Conservation (phyloP, 2,113 vertebrate genomes). For the Cynoglossus semilaevis region DNA sequence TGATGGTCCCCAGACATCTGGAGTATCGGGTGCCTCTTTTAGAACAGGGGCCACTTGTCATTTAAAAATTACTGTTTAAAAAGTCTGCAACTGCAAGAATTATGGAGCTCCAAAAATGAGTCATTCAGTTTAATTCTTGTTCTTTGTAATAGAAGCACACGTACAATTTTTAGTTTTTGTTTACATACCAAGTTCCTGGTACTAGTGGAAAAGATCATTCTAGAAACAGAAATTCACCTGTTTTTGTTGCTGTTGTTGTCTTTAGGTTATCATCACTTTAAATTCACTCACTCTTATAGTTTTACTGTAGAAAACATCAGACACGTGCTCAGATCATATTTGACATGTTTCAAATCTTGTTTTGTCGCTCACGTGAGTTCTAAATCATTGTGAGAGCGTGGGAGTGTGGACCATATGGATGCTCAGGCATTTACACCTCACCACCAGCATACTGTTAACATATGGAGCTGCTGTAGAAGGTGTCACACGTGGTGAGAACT, state of each 20-base stretch:
- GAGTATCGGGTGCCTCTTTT: too few species aligned
- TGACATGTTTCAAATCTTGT: constrained; percentile 10
- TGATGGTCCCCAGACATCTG: too few species aligned
- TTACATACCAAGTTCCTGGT: too few species aligned
- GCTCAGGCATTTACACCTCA: constrained; percentile 47
- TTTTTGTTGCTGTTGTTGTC: too few species aligned
- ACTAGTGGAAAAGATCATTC: too few species aligned
- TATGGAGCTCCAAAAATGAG: too few species aligned
- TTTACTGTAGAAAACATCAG: constrained; percentile 7
- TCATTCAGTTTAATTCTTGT: too few species aligned
- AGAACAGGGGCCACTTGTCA: neutral
- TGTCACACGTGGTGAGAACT: constrained; percentile 34
- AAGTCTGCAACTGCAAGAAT: too few species aligned
- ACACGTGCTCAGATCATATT: constrained; percentile 7
- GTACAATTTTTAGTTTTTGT: too few species aligned
- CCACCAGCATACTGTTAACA: constrained; percentile 41
- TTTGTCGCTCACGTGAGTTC: constrained; percentile 25
- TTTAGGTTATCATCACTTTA: constrained; percentile 13
- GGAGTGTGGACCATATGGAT: constrained; percentile 22
- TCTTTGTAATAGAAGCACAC: too few species aligned
- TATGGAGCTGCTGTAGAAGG: constrained; percentile 37
- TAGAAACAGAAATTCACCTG: too few species aligned
- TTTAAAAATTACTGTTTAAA: constrained; percentile 15
- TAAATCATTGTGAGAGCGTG: constrained; percentile 26
- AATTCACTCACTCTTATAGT: constrained; percentile 23